Percentiles rank a stretch among this genome's conserved stretches.
These are phyloP conservation scores for Pseudonaja textilis DNA, from an alignment of 2,113 vertebrate genomes.

Conservation along the genomic window DNA sequence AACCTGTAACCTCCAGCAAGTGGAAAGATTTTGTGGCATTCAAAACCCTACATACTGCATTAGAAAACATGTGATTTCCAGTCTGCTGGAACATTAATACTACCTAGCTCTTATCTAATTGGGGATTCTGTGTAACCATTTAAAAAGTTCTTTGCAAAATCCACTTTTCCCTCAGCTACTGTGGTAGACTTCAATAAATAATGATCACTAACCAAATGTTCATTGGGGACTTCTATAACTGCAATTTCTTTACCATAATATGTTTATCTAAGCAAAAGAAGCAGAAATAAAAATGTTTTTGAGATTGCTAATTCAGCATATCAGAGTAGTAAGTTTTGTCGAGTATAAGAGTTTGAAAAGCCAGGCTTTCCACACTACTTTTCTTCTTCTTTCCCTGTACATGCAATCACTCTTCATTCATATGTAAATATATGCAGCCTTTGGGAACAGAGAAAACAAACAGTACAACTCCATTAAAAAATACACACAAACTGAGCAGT, in stretches of 20 bases:
- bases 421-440: slow-evolving; percentile 6
- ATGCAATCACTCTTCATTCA: background rate
- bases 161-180: background rate
- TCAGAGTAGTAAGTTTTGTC: background rate
- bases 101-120: background rate
- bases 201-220: background rate
- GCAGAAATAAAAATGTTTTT: background rate
- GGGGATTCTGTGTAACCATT: background rate
- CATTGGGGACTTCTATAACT: background rate
- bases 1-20: background rate
- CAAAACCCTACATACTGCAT: background rate
- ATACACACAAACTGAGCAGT: background rate
- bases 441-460: background rate
- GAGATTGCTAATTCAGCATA: background rate
- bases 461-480: slow-evolving; percentile 9
- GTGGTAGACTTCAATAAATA: background rate
- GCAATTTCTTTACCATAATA: background rate
- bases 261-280: background rate
- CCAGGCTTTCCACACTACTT: background rate
- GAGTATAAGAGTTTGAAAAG: background rate
- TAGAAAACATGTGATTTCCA: background rate
- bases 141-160: slow-evolving; percentile 5
- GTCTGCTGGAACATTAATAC: background rate
- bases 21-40: background rate
- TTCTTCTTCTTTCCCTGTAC: background rate